Percentiles rank a stretch among this genome's conserved stretches.
These are phyloP conservation scores for Nyctibius bracteatus DNA, from an alignment of 2,113 vertebrate genomes.

Conservation along the genomic window DNA sequence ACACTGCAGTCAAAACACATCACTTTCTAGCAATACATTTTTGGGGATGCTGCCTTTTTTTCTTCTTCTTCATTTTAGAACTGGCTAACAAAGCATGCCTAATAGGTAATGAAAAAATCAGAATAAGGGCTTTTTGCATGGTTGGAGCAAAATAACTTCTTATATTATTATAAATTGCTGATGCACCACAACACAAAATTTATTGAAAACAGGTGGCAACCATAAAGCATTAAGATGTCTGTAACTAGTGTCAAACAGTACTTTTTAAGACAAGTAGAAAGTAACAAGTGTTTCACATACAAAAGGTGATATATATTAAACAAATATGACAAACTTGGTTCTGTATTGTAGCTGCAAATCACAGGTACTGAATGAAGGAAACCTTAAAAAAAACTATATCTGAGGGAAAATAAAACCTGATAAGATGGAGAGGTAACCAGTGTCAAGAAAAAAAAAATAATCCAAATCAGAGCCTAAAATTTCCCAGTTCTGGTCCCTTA, in stretches of 20 bases:
- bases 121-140: background rate
- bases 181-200: background rate
- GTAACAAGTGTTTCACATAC: background rate
- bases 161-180: background rate
- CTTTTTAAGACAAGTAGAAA: background rate
- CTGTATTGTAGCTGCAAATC: background rate
- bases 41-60: background rate
- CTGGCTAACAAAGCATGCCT: background rate
- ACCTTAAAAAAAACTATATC: background rate
- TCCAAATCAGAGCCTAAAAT: background rate
- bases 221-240: background rate
- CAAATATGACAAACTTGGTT: background rate
- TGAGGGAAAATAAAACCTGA: background rate
- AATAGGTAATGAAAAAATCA: background rate
- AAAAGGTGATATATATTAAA: background rate
- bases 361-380: background rate
- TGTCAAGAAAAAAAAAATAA: background rate
- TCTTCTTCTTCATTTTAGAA: background rate
- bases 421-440: background rate
- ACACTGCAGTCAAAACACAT: background rate
- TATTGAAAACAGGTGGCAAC: background rate
- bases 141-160: background rate
- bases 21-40: background rate
- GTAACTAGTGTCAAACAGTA: background rate
- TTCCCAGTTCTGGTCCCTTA: background rate